Percentiles rank a stretch among this genome's conserved stretches.
Conservation (phyloP, 2,888 invertebrate species). For the Lampropteryx suffumata region DNA sequence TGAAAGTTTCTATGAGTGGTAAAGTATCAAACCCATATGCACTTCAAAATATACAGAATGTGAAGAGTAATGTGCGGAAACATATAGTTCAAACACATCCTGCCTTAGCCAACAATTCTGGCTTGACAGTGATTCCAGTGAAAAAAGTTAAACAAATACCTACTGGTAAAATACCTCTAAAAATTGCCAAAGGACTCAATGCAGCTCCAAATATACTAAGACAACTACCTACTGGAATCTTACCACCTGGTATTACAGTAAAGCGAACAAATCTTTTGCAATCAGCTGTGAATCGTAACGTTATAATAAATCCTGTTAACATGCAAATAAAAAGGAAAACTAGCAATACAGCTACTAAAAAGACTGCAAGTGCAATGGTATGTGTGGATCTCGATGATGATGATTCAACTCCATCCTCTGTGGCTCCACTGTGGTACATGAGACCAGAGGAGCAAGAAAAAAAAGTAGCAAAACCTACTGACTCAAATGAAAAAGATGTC, state of each 20-base stretch:
- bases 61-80: slow-evolving; percentile 29
- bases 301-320: not conserved
- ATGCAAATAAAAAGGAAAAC: not conserved
- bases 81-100: slow-evolving; percentile 13
- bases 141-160: slow-evolving; percentile 18
- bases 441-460: slow-evolving; percentile 62
- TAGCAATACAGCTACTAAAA: slow-evolving; percentile 14
- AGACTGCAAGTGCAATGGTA: slow-evolving; percentile 38
- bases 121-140: slow-evolving; percentile 3
- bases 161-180: not conserved
- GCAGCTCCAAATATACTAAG: not conserved
- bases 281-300: slow-evolving; percentile 2
- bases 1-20: slow-evolving; percentile 37
- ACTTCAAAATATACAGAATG: slow-evolving; percentile 39
- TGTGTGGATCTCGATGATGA: slow-evolving; percentile 74
- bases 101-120: not conserved
- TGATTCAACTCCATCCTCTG: slow-evolving; percentile 39
- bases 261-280: slow-evolving; percentile 41
- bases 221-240: slow-evolving; percentile 28
- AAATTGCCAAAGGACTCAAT: slow-evolving; percentile 4
- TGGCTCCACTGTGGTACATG: slow-evolving; percentile 68
- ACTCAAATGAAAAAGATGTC: not conserved
- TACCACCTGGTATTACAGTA: slow-evolving; percentile 65
- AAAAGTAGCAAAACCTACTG: not conserved
- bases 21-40: slow-evolving; percentile 40